Conservation (phyloP, 2,113 vertebrate genomes). For the Glaucidium brasilianum region DNA sequence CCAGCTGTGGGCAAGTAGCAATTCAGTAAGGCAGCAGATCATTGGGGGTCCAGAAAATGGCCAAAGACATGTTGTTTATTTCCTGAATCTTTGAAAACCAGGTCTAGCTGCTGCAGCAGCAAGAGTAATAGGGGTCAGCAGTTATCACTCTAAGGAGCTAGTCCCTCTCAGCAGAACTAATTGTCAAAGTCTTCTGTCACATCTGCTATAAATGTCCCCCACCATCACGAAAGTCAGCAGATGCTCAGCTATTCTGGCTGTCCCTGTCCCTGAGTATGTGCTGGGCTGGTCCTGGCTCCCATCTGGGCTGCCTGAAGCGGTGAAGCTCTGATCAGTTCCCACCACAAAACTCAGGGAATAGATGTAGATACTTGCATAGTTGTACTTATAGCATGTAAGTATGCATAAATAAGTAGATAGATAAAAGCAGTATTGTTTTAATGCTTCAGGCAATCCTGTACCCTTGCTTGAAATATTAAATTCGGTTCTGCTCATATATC, state of each 20-base stretch:
- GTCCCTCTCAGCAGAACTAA: neutral
- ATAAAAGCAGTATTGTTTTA: neutral
- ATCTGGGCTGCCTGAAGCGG: neutral
- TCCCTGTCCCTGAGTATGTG: neutral
- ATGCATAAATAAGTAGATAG: neutral
- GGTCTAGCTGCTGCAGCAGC: neutral
- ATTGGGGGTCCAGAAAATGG: neutral
- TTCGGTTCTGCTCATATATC: fast-evolving
- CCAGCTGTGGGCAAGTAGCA: neutral
- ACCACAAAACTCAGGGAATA: neutral
- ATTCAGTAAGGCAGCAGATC: neutral
- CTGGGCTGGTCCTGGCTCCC: neutral
- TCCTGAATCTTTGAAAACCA: neutral
- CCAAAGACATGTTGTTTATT: neutral
- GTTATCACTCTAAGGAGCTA: neutral
- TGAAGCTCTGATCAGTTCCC: neutral
- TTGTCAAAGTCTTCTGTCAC: neutral
- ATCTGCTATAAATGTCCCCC: neutral
- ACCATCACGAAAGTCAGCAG: neutral
- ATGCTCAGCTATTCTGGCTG: neutral
- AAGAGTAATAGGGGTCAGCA: neutral
- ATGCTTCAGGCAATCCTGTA: neutral
- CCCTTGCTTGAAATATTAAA: neutral
- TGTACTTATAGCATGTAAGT: neutral
- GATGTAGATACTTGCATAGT: neutral